Conservation (phyloP, 1,140 invertebrate species). For the Aleiodes sp. region DNA sequence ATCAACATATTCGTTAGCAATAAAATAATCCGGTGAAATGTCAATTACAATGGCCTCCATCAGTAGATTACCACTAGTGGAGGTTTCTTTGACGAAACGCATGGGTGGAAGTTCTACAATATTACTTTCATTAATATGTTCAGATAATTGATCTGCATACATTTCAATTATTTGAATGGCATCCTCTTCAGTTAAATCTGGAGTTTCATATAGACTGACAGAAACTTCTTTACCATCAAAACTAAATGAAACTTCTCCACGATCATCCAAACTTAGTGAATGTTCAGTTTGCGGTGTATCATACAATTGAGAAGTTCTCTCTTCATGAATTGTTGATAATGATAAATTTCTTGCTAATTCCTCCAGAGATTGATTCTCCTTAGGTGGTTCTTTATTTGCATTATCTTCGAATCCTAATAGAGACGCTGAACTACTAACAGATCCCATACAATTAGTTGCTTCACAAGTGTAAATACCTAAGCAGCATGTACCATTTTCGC, state of each 20-base stretch:
- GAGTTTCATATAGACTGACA: conserved; percentile 89
- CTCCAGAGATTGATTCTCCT: conserved; percentile 60
- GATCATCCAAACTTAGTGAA: conserved; percentile 78
- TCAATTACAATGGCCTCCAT: conserved; percentile 94
- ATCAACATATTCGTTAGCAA: conserved; percentile 79
- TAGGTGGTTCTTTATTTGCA: conserved; percentile 50
- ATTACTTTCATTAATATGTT: conserved; percentile 88
- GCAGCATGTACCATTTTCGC: conserved; percentile 84
- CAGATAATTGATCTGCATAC: conserved; percentile 91
- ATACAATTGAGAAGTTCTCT: conserved; percentile 86
- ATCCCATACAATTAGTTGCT: conserved; percentile 92
- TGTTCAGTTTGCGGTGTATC: conserved; percentile 81
- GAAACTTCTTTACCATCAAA: conserved; percentile 93
- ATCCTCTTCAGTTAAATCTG: conserved; percentile 90
- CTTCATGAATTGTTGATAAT: conserved; percentile 89
- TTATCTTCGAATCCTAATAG: conserved; percentile 81
- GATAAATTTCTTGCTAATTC: conserved; percentile 79
- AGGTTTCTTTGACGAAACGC: conserved; percentile 88
- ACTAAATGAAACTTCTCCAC: conserved; percentile 86
- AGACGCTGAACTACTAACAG: conserved; percentile 86
- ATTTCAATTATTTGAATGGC: conserved; percentile 91
- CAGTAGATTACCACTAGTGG: conserved; percentile 83
- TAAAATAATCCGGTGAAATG: conserved; percentile 85
- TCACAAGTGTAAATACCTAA: conserved; percentile 94
- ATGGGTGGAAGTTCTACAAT: conserved; percentile 88